Evolutionary conservation across 1,140 invertebrate species (phyloP).

Genomic region (Bursaphelenchus mucronatus): DNA sequence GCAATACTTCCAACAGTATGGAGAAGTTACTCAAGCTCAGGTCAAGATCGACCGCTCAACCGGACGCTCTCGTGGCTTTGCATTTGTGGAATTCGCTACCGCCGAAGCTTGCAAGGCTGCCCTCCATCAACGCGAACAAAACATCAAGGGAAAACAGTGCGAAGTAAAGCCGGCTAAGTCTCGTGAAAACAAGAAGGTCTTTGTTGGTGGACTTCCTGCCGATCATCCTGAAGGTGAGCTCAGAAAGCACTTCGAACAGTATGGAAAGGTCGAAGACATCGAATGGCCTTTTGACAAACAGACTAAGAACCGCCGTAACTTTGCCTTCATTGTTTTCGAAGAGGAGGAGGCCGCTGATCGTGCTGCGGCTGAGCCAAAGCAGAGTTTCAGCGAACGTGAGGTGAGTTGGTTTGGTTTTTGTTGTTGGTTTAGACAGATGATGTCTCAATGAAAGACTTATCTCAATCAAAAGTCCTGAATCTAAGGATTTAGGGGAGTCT

Average conservation of each 20-base stretch:
- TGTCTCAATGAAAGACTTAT: no score
- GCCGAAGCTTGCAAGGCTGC: constrained; percentile 54
- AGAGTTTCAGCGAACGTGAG: constrained; percentile 49
- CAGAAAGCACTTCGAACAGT: constrained; percentile 55
- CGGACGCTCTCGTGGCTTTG: constrained; percentile 57
- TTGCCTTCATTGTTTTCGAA: constrained; percentile 61
- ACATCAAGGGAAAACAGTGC: constrained; percentile 55
- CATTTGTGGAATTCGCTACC: constrained; percentile 59
- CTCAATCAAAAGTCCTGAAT: no score
- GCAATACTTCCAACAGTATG: constrained; percentile 52
- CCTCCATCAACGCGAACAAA: constrained; percentile 53
- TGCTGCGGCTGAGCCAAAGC: constrained; percentile 50
- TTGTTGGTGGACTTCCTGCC: constrained; percentile 58
- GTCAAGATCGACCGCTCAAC: constrained; percentile 59
- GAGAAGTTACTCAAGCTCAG: constrained; percentile 58
- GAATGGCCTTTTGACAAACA: constrained; percentile 60
- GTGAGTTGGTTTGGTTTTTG: constrained; percentile 27
- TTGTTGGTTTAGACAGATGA: constrained; percentile 6
- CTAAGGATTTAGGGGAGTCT: no score
- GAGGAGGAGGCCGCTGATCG: constrained; percentile 57
- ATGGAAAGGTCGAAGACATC: constrained; percentile 57
- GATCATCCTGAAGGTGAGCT: constrained; percentile 56
- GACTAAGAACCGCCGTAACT: constrained; percentile 55
- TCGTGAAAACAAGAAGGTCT: constrained; percentile 61
- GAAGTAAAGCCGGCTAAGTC: constrained; percentile 60